Evolutionary conservation across 2,888 invertebrate genomes (phyloP).

Genomic region (Parnassius apollo): DNA sequence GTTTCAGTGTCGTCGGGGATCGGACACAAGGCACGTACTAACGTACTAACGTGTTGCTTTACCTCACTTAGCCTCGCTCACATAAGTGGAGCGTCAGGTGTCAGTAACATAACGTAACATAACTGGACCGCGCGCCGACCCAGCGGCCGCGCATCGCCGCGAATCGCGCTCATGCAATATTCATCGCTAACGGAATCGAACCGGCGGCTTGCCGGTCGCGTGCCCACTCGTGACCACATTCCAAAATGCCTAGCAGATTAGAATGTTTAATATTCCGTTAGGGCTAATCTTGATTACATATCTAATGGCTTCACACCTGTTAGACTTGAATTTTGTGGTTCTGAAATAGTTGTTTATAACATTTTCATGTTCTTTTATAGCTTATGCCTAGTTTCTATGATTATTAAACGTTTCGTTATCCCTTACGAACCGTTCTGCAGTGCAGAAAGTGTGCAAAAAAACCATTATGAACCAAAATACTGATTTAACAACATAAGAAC

Average conservation of each 20-base stretch:
- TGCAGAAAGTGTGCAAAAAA: too few species aligned
- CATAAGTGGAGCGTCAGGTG: neutral
- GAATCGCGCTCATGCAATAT: slow-evolving; percentile 41
- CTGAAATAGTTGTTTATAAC: neutral
- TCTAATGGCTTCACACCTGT: neutral
- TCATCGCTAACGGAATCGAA: slow-evolving; percentile 44
- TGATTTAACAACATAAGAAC: too few species aligned
- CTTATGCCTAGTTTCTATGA: neutral
- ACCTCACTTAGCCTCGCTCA: neutral
- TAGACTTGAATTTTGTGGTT: neutral
- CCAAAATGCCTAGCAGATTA: slow-evolving; percentile 5
- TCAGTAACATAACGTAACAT: neutral
- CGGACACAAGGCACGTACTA: too few species aligned
- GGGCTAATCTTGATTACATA: neutral
- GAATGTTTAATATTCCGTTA: slow-evolving; percentile 10
- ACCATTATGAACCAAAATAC: too few species aligned
- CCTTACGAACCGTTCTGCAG: too few species aligned
- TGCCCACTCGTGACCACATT: slow-evolving; percentile 1
- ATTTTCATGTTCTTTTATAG: neutral
- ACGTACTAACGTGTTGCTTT: too few species aligned
- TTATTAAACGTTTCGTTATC: neutral
- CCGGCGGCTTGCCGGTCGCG: slow-evolving; percentile 35
- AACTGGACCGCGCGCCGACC: neutral
- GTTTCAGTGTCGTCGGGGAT: too few species aligned
- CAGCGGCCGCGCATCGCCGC: neutral